Base-by-base conservation (phyloP, 2,797 vertebrate species). In the Betta splendens region DNA sequence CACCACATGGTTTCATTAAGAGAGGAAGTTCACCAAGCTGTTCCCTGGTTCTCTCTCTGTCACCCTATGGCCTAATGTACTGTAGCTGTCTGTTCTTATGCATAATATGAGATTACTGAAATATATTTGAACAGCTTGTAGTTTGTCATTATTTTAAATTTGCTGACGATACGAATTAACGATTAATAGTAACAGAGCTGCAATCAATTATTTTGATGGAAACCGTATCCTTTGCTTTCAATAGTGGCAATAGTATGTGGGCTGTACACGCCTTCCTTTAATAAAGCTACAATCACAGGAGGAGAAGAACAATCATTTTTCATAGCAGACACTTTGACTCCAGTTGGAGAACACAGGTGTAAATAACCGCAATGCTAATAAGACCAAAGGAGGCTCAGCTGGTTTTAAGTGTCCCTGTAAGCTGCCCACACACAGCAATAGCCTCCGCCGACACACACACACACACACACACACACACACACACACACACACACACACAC, bases 21-120 rank as follows among this genome's bases (percentile, higher is more conserved):
- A 42, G 13, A 63, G 33, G 64, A 39, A 43, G 31, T 60, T 32
- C 47, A 52, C 23, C 1, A 6, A 64, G 43, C 42, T 52, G 17
- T 54, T 46, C 47, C 50, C 54, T 40, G 38, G 17, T 33, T 11
- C 45, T 44, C 11, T 56, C 31, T 52, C 36, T 35, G 40, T 51
- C 35, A 48, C 54, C 26, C 23, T 21, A 25, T 60, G 32, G 17
- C 26, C 23, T 35, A 22, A 69, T 4, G 7, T 23, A 8, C 17
- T 26, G 17, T 29, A 35, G 32, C 15, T 18, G 35, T 45, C 42
- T 35, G 11, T 7, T 16, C 11, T 20, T 44, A 13, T 35, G 9
- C 13, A n/a, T n/a, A n/a, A n/a, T n/a, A 13, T 37, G 22, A 1
- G 56, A 6, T 15, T 22, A 12, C 15, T 54, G 15, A 48, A 32